Percentiles rank a stretch among this genome's conserved stretches.
These are phyloP conservation scores for Morelia viridis DNA, from an alignment of 2,797 vertebrate species.

Conservation along the genomic window DNA sequence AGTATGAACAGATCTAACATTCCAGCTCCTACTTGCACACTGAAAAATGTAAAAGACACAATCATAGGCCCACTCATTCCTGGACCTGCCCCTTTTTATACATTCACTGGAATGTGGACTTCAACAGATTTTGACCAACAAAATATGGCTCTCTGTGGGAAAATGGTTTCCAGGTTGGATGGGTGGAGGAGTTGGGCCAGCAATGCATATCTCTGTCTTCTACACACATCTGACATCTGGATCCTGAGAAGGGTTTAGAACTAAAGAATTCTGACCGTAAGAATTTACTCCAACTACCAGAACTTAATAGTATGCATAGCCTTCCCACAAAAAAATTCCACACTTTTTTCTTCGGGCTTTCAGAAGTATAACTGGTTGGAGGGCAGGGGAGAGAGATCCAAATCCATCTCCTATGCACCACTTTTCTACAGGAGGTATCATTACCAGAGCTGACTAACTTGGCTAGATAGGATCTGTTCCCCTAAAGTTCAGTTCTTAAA, in stretches of 20 bases:
- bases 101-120: neutral
- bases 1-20: neutral
- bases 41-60: neutral
- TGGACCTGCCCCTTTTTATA: neutral
- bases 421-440: neutral
- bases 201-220: neutral
- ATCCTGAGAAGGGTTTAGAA: neutral
- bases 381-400: neutral
- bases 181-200: neutral
- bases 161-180: neutral
- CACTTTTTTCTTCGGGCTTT: neutral
- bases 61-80: neutral
- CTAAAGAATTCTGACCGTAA: neutral
- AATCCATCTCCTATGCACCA: neutral
- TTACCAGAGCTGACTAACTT: neutral
- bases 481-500: neutral
- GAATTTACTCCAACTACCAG: neutral
- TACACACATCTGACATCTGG: neutral
- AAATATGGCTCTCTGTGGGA: neutral
- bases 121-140: neutral
- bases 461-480: neutral
- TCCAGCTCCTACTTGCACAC: neutral
- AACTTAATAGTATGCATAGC: neutral
- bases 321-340: neutral
- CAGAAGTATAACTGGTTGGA: neutral